Percentiles rank a stretch among this genome's conserved stretches.
These are phyloP conservation scores for Onthophagus taurus DNA, from an alignment of 1,140 invertebrate genomes.

Conservation along the genomic window DNA sequence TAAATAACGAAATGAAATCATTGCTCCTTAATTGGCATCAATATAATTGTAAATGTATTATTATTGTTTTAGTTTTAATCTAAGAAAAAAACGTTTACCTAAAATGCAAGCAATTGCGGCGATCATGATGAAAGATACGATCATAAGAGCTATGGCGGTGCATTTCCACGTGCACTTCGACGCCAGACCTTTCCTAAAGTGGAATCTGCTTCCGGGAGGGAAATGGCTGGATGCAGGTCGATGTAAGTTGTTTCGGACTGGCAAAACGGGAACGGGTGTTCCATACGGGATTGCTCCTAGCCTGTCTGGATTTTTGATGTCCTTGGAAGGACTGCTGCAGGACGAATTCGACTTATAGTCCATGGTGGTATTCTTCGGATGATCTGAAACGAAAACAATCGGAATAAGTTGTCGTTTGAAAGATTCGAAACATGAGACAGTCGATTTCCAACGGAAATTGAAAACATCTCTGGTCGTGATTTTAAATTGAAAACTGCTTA, in stretches of 20 bases:
- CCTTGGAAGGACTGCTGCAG: slow-evolving; percentile 67
- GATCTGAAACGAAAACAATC: slow-evolving; percentile 51
- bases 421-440: background rate
- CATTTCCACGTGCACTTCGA: slow-evolving; percentile 86
- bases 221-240: slow-evolving; percentile 52
- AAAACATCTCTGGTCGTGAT: no score
- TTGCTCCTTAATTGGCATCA: no score
- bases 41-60: no score
- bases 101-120: slow-evolving; percentile 79
- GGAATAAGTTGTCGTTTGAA: background rate
- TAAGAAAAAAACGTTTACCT: no score
- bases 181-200: slow-evolving; percentile 79
- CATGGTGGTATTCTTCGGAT: slow-evolving; percentile 77
- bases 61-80: no score
- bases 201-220: slow-evolving; percentile 59
- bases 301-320: slow-evolving; percentile 62
- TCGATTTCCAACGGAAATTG: background rate
- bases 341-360: slow-evolving; percentile 80
- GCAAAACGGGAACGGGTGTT: slow-evolving; percentile 57
- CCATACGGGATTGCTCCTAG: slow-evolving; percentile 56
- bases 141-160: slow-evolving; percentile 75
- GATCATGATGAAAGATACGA: slow-evolving; percentile 67
- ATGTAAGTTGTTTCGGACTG: slow-evolving; percentile 61
- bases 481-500: no score
- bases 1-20: no score